Conservation (phyloP, 1,140 invertebrate species). For the Rhizoglyphus robini region DNA sequence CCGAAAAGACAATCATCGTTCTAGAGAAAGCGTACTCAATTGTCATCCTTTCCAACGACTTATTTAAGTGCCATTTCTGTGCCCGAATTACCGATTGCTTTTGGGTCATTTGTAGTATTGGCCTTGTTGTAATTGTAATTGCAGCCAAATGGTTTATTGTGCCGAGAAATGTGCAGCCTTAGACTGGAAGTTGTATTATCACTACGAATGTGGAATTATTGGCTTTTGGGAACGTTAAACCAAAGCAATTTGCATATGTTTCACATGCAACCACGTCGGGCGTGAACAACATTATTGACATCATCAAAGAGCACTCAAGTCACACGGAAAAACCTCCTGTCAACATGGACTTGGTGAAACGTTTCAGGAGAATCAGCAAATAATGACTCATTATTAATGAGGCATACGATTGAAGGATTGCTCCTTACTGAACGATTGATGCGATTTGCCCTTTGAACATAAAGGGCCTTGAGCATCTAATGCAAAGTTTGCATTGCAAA, state of each 20-base stretch:
- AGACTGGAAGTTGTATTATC: not conserved
- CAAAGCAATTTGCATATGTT: not conserved
- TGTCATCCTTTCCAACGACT: not conserved
- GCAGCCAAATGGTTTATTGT: constrained; percentile 1
- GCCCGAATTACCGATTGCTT: too few relatives aligned
- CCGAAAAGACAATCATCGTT: not conserved
- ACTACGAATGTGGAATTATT: not conserved
- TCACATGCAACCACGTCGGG: not conserved
- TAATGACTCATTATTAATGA: too few relatives aligned
- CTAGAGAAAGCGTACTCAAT: not conserved
- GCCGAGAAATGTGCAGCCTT: not conserved
- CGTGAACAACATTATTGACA: not conserved
- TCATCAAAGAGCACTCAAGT: not conserved
- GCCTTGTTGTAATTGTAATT: not conserved
- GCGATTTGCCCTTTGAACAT: too few relatives aligned
- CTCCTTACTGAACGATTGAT: too few relatives aligned
- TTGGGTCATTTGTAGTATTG: not conserved
- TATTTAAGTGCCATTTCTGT: not conserved
- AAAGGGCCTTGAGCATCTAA: too few relatives aligned
- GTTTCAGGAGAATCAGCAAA: too few relatives aligned
- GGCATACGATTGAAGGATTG: too few relatives aligned
- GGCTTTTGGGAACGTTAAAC: not conserved
- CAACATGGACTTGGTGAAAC: not conserved
- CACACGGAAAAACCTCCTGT: too few relatives aligned
- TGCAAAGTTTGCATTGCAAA: too few relatives aligned